Percentiles rank a stretch among this genome's conserved stretches.
Conservation (phyloP, 1,140 invertebrate species). For the Chelonus insularis region DNA sequence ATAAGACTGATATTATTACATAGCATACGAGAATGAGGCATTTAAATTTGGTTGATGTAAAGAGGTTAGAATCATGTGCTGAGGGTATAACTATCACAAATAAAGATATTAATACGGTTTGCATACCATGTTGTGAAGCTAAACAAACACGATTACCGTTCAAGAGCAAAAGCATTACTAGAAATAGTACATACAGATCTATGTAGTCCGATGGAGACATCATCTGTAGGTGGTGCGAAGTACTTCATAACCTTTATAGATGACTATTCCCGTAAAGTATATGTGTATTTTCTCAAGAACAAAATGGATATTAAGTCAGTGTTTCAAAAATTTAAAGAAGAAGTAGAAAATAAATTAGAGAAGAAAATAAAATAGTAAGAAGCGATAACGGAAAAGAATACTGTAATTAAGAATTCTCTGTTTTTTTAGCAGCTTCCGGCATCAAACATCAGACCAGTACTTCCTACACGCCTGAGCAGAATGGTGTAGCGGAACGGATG, state of each 20-base stretch:
- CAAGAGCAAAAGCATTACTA: conserved; percentile 31
- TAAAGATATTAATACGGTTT: conserved; percentile 19
- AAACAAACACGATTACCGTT: conserved; percentile 40
- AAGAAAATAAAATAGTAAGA: too few species aligned
- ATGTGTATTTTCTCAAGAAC: too few species aligned
- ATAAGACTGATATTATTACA: background rate
- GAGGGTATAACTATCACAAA: background rate
- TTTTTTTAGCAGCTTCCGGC: too few species aligned
- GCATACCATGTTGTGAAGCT: conserved; percentile 41
- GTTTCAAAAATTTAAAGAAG: too few species aligned
- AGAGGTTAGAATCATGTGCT: background rate
- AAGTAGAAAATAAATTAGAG: too few species aligned
- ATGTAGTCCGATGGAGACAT: conserved; percentile 41
- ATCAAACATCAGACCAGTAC: too few species aligned
- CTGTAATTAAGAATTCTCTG: too few species aligned
- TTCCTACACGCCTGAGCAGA: too few species aligned
- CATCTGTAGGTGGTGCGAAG: conserved; percentile 13
- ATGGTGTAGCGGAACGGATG: too few species aligned
- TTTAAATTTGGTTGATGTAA: conserved; percentile 10
- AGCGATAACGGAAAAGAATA: too few species aligned
- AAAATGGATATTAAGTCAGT: too few species aligned
- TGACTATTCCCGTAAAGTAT: conserved; percentile 5
- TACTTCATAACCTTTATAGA: conserved; percentile 29
- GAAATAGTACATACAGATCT: conserved; percentile 41
- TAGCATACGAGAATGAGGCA: conserved; percentile 27